Evolutionary conservation across 1,140 invertebrate genomes (phyloP), one percentile per base, ranked within the genome.

Genomic region (Camponotus floridanus): DNA sequence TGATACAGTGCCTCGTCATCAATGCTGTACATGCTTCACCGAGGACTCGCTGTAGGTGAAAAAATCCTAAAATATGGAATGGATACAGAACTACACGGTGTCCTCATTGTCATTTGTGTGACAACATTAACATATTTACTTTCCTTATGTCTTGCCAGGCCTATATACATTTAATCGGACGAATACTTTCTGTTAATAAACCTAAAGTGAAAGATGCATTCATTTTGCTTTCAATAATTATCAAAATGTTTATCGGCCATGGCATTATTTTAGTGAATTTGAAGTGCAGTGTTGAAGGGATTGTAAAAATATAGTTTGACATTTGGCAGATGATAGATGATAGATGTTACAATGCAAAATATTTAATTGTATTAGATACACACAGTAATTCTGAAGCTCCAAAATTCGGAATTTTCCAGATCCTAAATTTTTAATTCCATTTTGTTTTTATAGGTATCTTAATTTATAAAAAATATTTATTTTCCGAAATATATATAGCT

Each of bases 1-100:
- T 99, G 97, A 98, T 97, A 95, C 85, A 92, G 70, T 87, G 70
- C 87, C 81, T 81, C 68, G 15, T 79, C 61, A 55, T 68, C 86
- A 67, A 88, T 67, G 78, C 74, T 93, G 89, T 89, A 87, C 73
- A 85, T 67, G 45, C 81, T 89, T 87, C 84, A 83, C 51, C 78
- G 88, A 85, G 91, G 86, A 91, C 87, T 93, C 85, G 91, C 74
- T 73, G 87, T 90, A 79, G 88, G 78, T 89, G 85, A 86, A 78
- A 84, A 89, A 48, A 87, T 90, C 86, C 70, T 87, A 57, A 91
- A 87, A 67, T 81, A 87, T 21, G 68, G 86, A 87, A 85, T 92
- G 90, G 89, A 92, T 73, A 85, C 87, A 88, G 91, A 87, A 73
- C 81, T 64, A 85, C 33, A 85, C 79, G 62, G 89, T 89, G 86